Evolutionary conservation across 2,113 vertebrate genomes (phyloP), one percentile per base, ranked within the genome.

Genomic region (Desmodus rotundus): DNA sequence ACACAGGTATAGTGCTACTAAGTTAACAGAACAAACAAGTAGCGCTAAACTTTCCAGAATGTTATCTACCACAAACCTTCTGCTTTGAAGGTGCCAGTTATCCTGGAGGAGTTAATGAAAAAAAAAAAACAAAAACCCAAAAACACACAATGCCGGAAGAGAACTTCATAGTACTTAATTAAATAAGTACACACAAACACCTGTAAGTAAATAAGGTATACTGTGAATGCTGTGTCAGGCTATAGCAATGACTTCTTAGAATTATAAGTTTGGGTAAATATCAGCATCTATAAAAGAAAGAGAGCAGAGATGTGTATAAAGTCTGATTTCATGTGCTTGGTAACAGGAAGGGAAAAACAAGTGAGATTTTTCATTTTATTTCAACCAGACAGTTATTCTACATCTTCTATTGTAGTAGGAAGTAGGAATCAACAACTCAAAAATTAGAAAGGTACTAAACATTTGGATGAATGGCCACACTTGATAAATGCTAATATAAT

Each of bases 121-220:
- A 89, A 47, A 61, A 6, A 68, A 8, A 5, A 68, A 36, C 91
- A 41, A 61, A 6, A 68, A 8, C 43, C n/a, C n/a, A n/a, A n/a
- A 5, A 68, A 36, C 91, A 8, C 2, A 63, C 28, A 93, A 78
- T 1, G 5, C 31, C 12, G 81, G 10, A 89, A 88, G 0, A 95
- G 4, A 83, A 61, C 33, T 50, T 83, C 24, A 52, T 5, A 95
- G 17, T 36, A 20, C 28, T 61, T 68, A 45, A 73, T 58, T 56
- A 94, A 95, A 11, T 91, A 89, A 87, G 38, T 61, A 73, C 3
- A 73, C 22, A 70, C 14, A 52, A 14, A 76, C 31, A 80, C n/a
- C 33, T 89, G 22, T 70, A 93, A 93, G 82, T 56, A 94, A 96
- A 94, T 50, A 61, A 68, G 7, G 50, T 80, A 77, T 5, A 52